These are phyloP conservation scores for Erebia ligea DNA, from an alignment of 2,888 invertebrate species.

Conservation along the genomic window DNA sequence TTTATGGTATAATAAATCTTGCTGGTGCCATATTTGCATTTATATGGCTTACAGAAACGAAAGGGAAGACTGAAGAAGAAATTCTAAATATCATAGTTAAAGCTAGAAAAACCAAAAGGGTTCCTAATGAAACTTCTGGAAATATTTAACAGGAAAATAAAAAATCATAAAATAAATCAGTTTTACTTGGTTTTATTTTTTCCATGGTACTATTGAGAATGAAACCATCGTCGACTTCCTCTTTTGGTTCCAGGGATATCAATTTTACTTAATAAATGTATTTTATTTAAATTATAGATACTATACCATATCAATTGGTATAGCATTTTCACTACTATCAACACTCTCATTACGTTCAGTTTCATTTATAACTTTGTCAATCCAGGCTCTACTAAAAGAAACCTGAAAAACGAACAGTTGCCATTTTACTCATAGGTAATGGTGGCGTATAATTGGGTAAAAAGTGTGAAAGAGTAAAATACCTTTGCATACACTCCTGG, in stretches of 20 bases:
- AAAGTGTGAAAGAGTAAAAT: constrained; percentile 17
- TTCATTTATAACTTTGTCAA: constrained; percentile 60
- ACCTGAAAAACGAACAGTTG: constrained; percentile 54
- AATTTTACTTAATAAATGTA: not conserved
- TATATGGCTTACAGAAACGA: constrained; percentile 67
- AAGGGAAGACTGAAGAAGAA: constrained; percentile 63
- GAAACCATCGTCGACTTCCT: not conserved
- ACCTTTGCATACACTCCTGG: constrained; percentile 78
- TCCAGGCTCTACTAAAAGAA: constrained; percentile 69
- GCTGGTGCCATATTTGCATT: constrained; percentile 54
- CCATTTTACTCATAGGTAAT: not conserved
- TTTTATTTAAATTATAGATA: constrained; percentile 2
- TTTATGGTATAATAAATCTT: constrained; percentile 58
- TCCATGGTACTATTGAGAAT: not conserved
- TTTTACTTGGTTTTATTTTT: not conserved
- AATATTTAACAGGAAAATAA: constrained; percentile 11
- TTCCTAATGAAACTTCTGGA: not conserved
- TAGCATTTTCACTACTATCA: constrained; percentile 68
- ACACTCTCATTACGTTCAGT: constrained; percentile 58
- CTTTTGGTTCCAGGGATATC: not conserved
- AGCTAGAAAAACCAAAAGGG: constrained; percentile 36
- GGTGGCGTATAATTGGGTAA: not conserved
- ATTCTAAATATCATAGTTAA: constrained; percentile 39
- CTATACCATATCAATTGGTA: constrained; percentile 54
- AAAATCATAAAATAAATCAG: not conserved